A percentile compares a stretch with the other conserved stretches of the same genome.
phyloP scores from a whole-genome alignment of 2,797 vertebrate species.

The Ispidina picta region DNA sequence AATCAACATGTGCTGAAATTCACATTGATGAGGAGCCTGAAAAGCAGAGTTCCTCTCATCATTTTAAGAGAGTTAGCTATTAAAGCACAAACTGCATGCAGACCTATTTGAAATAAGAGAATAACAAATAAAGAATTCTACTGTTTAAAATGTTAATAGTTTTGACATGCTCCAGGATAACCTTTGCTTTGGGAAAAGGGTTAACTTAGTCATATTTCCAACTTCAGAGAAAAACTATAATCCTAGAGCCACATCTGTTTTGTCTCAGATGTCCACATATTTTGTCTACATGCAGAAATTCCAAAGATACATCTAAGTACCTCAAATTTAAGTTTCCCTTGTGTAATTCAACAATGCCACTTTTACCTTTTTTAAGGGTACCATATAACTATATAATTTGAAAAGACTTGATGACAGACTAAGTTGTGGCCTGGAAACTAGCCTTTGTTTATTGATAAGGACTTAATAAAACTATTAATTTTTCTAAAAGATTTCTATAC shows the following conservation, averaged over 20 bases:
- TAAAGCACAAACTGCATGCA: conserved; percentile 32
- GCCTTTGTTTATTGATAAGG: not conserved
- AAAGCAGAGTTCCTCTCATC: not conserved
- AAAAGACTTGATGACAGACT: not conserved
- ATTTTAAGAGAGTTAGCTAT: not conserved
- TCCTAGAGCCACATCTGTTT: not conserved
- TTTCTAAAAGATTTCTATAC: not conserved
- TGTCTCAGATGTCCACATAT: not conserved
- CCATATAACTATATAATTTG: not conserved
- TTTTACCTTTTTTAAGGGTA: not conserved
- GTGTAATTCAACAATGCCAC: not conserved
- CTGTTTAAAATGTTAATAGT: not conserved
- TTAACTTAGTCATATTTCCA: not conserved
- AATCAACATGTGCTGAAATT: not conserved
- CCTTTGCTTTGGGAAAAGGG: not conserved
- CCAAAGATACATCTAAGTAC: not conserved
- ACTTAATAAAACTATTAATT: not conserved
- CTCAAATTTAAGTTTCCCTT: not conserved
- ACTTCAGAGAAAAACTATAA: not conserved
- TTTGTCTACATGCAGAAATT: not conserved
- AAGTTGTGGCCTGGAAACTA: not conserved
- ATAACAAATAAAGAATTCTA: not conserved
- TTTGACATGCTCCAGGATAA: not conserved
- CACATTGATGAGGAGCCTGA: not conserved
- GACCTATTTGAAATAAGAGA: not conserved